phyloP scores from a whole-genome alignment of 1,140 invertebrate genomes.

The Drosophila pectinifera region DNA sequence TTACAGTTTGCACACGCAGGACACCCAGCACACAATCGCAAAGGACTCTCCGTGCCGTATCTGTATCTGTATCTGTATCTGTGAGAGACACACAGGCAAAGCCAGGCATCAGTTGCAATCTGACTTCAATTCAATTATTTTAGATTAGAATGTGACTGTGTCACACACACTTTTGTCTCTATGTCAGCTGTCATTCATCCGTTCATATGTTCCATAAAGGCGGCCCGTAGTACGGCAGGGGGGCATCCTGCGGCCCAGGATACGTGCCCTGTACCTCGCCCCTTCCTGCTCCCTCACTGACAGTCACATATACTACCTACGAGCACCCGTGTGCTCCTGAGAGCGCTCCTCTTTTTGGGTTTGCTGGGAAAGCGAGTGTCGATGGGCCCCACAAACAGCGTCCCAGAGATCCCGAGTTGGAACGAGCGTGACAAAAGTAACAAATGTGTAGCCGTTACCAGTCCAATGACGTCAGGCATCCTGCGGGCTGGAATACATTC shows the following conservation, averaged over 20 bases:
- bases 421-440: conserved; percentile 60
- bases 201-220: conserved; percentile 72
- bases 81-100: conserved; percentile 31
- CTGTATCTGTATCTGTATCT: conserved; percentile 45
- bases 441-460: conserved; percentile 38
- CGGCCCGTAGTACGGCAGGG: conserved; percentile 17
- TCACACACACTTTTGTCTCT: conserved; percentile 80
- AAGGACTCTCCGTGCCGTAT: conserved; percentile 18
- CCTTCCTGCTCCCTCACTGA: conserved; percentile 31
- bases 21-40: conserved; percentile 12
- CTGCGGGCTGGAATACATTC: conserved; percentile 34
- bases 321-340: conserved; percentile 4
- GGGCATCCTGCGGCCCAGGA: conserved; percentile 53
- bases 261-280: conserved; percentile 69
- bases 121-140: conserved; percentile 84
- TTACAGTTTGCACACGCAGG: conserved; percentile 58
- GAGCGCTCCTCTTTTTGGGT: conserved; percentile 24
- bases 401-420: conserved; percentile 48
- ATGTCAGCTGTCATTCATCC: conserved; percentile 82
- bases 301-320: conserved; percentile 4
- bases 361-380: conserved; percentile 17
- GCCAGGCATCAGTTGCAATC: conserved; percentile 80
- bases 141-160: conserved; percentile 84
- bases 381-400: conserved; percentile 32
- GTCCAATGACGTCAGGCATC: conserved; percentile 45